Conservation (phyloP, 2,113 vertebrate species). For the Platycercus adscitus region DNA sequence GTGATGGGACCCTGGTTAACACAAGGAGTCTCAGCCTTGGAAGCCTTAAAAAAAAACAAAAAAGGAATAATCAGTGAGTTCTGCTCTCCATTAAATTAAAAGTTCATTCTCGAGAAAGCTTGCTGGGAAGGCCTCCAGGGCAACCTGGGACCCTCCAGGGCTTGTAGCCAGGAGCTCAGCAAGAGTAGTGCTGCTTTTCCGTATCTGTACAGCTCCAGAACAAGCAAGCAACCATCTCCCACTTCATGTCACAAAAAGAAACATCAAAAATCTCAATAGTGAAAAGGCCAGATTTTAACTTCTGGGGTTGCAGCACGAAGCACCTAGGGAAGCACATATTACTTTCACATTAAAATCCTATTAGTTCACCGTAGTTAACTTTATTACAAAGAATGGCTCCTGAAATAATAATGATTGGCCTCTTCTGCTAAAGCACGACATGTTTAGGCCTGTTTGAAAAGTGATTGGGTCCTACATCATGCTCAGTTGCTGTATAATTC, state of each 20-base stretch:
- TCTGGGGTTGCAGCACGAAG: background rate
- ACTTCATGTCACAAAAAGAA: background rate
- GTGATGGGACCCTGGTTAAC: fast-evolving
- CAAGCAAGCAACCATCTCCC: background rate
- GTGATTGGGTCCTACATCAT: constrained; percentile 40
- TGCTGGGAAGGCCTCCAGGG: background rate
- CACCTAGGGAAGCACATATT: constrained; percentile 40
- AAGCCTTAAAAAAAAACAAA: background rate
- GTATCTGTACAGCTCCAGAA: background rate
- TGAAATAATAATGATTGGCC: constrained; percentile 36
- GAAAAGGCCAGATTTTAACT: background rate
- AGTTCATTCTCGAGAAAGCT: background rate
- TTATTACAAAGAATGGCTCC: constrained; percentile 51
- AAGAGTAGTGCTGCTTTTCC: background rate
- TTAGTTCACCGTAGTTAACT: constrained; percentile 63
- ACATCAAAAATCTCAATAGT: background rate
- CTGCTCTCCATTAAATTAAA: background rate
- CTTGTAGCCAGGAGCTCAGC: background rate
- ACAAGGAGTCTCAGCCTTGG: background rate
- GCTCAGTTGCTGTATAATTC: constrained; percentile 33
- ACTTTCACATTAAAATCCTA: constrained; percentile 71
- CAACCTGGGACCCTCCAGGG: background rate
- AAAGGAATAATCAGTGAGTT: background rate
- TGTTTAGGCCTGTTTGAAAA: constrained; percentile 21
- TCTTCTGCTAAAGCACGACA: constrained; percentile 12